Percentiles rank a stretch among this genome's conserved stretches.
These are phyloP conservation scores for Branchinecta sandiegonensis DNA, from an alignment of 2,888 invertebrate species.

Conservation along the genomic window DNA sequence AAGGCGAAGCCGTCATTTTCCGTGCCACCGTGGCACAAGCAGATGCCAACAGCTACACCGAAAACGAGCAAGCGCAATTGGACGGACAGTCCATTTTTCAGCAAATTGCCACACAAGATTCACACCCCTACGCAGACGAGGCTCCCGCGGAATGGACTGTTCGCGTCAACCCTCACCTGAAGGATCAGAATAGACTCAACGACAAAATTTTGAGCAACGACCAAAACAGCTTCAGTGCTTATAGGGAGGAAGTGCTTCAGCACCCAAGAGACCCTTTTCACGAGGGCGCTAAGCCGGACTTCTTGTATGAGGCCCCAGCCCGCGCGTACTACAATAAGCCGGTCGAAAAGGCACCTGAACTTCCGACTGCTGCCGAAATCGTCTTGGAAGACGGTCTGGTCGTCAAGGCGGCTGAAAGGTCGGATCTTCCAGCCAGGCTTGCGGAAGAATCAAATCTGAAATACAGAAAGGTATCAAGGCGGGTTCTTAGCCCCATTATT, in stretches of 20 bases:
- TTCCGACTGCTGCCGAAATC: conserved; percentile 2
- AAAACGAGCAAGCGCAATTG: no score
- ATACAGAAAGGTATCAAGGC: conserved; percentile 9
- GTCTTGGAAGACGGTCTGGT: neutral
- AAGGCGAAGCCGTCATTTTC: no score
- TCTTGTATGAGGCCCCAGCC: neutral
- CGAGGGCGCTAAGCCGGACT: neutral
- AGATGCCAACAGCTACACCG: no score
- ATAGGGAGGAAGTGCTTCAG: neutral
- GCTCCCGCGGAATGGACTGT: conserved; percentile 16
- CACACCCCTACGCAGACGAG: no score
- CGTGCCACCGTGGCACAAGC: no score
- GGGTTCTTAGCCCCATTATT: neutral
- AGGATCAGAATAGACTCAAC: no score
- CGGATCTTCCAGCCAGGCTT: neutral
- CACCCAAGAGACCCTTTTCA: neutral
- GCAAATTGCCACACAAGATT: no score
- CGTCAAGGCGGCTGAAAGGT: neutral
- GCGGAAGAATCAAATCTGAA: neutral
- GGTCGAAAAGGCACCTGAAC: neutral
- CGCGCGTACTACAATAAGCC: neutral
- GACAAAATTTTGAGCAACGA: no score
- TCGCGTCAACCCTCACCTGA: neutral
- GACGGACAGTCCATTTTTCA: no score
- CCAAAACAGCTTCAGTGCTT: neutral